phyloP scores from a whole-genome alignment of 2,888 invertebrate genomes.

The Tetranychus piercei region DNA sequence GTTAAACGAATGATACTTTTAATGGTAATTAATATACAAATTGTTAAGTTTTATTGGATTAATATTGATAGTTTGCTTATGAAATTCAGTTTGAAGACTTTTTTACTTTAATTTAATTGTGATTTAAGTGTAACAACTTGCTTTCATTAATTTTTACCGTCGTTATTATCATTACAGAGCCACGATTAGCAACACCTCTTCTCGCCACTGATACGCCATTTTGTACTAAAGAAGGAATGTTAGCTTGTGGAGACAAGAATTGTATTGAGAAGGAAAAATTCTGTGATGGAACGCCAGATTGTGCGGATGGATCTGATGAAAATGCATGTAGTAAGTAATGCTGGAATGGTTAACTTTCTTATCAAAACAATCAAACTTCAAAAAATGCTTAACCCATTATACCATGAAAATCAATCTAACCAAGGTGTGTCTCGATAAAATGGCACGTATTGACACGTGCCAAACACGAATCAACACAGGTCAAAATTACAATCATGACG shows the following conservation, averaged over 20 bases:
- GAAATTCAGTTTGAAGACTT: too few species aligned
- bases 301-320: conserved; percentile 83
- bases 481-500: not conserved
- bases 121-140: not conserved
- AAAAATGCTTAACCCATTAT: not conserved
- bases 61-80: too few species aligned
- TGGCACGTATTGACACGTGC: not conserved
- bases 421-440: not conserved
- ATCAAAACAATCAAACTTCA: not conserved
- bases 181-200: conserved; percentile 67
- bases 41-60: too few species aligned
- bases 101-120: not conserved
- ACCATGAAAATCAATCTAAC: not conserved
- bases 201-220: conserved; percentile 81
- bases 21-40: too few species aligned
- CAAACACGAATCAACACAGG: not conserved
- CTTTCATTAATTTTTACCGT: not conserved
- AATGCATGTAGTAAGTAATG: conserved; percentile 73
- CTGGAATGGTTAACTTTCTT: not conserved
- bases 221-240: conserved; percentile 61
- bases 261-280: conserved; percentile 77
- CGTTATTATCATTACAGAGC: conserved; percentile 43
- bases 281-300: conserved; percentile 79
- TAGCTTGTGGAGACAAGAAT: conserved; percentile 77
- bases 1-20: too few species aligned